A percentile compares a stretch with the other conserved stretches of the same genome.
These are phyloP conservation scores for Colaptes auratus DNA, from an alignment of 2,113 vertebrate species.

Conservation along the genomic window DNA sequence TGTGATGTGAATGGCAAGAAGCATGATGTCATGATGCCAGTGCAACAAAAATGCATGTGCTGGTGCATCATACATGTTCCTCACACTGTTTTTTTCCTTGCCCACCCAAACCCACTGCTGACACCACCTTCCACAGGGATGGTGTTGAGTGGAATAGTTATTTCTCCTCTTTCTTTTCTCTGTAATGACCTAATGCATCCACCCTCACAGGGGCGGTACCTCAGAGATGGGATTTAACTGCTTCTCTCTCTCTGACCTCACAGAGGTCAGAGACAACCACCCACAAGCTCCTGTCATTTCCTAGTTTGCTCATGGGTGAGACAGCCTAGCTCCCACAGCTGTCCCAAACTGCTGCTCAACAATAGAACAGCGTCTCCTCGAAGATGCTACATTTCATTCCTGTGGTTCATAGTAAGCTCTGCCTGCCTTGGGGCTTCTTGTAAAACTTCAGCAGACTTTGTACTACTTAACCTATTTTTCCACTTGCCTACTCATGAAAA, in stretches of 20 bases:
- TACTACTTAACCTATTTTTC: neutral
- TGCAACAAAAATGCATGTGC: neutral
- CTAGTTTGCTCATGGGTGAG: neutral
- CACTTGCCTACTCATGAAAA: neutral
- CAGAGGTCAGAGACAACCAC: neutral
- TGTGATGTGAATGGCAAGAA: rapidly evolving
- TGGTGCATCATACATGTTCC: neutral
- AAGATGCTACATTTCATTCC: neutral
- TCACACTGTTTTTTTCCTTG: neutral
- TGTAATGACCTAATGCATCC: neutral
- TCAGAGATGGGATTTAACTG: neutral
- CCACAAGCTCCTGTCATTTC: neutral
- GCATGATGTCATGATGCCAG: neutral
- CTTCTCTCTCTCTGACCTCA: neutral
- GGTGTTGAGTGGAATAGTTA: neutral
- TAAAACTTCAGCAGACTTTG: neutral
- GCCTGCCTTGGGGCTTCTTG: neutral
- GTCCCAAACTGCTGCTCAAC: neutral
- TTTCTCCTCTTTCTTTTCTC: neutral
- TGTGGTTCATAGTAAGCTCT: neutral
- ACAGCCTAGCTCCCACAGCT: neutral
- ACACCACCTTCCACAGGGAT: rapidly evolving
- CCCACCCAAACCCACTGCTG: neutral
- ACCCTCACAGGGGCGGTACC: neutral
- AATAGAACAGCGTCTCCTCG: neutral